Percentiles rank a stretch among this genome's conserved stretches.
These are phyloP conservation scores for Aleiodes testaceus DNA, from an alignment of 2,888 invertebrate genomes.

Conservation along the genomic window DNA sequence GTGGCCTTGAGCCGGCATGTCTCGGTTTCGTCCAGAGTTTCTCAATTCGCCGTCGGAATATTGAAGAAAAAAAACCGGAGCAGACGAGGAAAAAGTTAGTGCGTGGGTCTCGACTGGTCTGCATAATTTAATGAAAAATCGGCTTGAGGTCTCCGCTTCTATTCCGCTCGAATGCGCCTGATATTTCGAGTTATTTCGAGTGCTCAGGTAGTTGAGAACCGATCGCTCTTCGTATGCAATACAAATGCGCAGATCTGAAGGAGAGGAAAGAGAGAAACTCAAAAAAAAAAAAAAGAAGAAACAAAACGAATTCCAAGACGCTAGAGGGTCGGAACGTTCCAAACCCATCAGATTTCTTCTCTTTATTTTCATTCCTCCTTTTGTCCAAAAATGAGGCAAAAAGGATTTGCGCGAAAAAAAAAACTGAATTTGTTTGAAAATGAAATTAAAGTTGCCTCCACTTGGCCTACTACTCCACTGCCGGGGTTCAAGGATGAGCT, in stretches of 20 bases:
- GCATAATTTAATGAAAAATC: no score
- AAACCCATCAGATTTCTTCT: conserved; percentile 14
- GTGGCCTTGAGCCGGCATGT: conserved; percentile 70
- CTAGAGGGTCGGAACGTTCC: conserved; percentile 15
- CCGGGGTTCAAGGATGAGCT: conserved; percentile 52
- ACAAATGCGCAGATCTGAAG: conserved; percentile 2
- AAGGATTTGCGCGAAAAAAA: conserved; percentile 58
- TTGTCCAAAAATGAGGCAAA: no score
- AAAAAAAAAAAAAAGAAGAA: conserved; percentile 6
- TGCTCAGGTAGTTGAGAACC: conserved; percentile 22
- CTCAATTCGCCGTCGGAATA: conserved; percentile 58
- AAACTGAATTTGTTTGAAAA: no score
- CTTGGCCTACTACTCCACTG: conserved; percentile 72
- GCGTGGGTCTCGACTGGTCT: no score
- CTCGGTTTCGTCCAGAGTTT: conserved; percentile 68
- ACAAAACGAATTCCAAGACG: conserved; percentile 24
- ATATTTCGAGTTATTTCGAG: background rate
- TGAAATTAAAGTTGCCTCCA: conserved; percentile 69
- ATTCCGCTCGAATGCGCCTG: no score
- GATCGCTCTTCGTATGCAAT: conserved; percentile 10
- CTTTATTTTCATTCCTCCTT: no score
- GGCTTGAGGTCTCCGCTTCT: no score
- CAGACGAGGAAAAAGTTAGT: no score
- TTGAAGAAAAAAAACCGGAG: no score
- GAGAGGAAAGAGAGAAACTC: conserved; percentile 4